Base-by-base conservation (phyloP, 2,797 vertebrate genomes). In the Myotis findleyi region DNA sequence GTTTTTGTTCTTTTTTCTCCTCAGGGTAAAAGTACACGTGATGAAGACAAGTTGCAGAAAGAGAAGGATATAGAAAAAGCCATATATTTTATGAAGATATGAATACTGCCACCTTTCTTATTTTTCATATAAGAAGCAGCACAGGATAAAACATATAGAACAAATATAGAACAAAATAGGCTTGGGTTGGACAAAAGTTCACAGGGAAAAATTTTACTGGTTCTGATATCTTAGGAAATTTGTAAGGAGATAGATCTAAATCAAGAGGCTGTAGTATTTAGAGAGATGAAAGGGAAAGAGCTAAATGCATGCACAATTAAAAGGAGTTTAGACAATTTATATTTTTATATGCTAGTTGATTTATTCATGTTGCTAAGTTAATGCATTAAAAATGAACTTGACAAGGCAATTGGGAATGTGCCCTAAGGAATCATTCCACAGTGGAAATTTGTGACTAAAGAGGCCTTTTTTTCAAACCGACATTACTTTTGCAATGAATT, bases 401-500 rank as follows among this genome's bases (percentile, higher is more conserved):
- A 49, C 76, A 77, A 82, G 93, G 81, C 69, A 79, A 12, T 47
- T 16, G 79, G 94, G 57, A 97, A 86, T 41, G 17, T 88, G 93
- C 71, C 88, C 73, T 83, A 66, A 51, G 25, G 83, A 94, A 94
- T 89, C 83, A 85, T 95, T 93, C 62, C 77, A 82, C 47, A 79
- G 76, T 55, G 73, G 71, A 95, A 95, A 95, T 81, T 30, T 95
- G 92, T 64, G 62, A 96, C 96, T 90, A 94, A 87, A 86, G 53
- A 79, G 49, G 33, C 4, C 66, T 77, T 90, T 92, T 93, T 96
- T 87, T 49, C 57, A 97, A 93, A 76, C 82, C 97, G 49, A 49
- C 94, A 95, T 96, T 89, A 91, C 4, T 92, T 96, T 87, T 97
- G 96, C 41, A 53, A 55, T 2, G 86, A 95, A 97, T 97, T 97